Conservation (phyloP, 2,797 vertebrate species). For the Scleropages formosus region DNA sequence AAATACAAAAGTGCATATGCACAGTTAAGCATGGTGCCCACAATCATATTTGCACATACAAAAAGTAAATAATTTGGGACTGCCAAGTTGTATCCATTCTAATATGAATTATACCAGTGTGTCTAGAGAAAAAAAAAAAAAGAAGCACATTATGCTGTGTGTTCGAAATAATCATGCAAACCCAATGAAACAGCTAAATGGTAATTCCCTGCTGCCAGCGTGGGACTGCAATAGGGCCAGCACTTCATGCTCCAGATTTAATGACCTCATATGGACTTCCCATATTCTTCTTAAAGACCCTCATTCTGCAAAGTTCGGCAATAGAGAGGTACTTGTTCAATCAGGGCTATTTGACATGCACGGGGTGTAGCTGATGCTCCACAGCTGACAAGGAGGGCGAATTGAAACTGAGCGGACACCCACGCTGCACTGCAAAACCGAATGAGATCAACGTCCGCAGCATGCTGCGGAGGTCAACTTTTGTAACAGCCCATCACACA, state of each 20-base stretch:
- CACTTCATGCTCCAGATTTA: not conserved
- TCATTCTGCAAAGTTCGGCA: not conserved
- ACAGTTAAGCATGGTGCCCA: not conserved
- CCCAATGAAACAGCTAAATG: not conserved
- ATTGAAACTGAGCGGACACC: not conserved
- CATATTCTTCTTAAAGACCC: slow-evolving; percentile 4
- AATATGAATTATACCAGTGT: not conserved
- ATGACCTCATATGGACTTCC: not conserved
- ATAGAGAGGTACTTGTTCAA: not conserved
- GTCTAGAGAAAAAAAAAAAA: not conserved
- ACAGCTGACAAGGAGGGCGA: not conserved
- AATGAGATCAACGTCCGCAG: not conserved
- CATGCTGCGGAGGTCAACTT: not conserved
- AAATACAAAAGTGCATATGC: not conserved
- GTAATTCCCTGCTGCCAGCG: not conserved
- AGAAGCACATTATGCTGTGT: not conserved
- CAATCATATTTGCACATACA: no score
- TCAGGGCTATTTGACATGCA: not conserved
- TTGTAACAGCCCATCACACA: not conserved
- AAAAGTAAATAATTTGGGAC: not conserved
- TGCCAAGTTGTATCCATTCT: not conserved
- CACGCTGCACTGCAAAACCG: not conserved
- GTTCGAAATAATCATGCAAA: slow-evolving; percentile 1
- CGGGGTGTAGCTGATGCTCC: not conserved
- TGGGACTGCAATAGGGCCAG: not conserved